Percentiles rank a stretch among this genome's conserved stretches.
These are phyloP conservation scores for Linurgus olivaceus DNA, from an alignment of 2,797 vertebrate species.

Conservation along the genomic window DNA sequence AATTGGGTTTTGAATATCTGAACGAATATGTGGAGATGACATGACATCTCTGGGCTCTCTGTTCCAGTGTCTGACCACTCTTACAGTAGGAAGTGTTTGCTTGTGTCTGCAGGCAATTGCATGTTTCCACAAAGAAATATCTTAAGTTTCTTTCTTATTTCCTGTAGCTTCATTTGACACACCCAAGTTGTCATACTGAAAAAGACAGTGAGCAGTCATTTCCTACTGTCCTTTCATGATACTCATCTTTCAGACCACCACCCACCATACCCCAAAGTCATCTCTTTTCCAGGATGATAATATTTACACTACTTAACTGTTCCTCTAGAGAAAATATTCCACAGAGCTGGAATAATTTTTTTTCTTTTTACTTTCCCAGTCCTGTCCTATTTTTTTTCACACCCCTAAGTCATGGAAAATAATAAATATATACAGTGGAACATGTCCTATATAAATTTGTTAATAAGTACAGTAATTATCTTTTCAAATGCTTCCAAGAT, in stretches of 20 bases:
- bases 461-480: background rate
- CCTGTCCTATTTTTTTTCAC: background rate
- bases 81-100: background rate
- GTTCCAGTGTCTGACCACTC: background rate
- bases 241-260: background rate
- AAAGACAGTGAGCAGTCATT: background rate
- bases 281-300: background rate
- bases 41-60: background rate
- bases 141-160: background rate
- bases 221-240: background rate
- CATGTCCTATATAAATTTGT: background rate
- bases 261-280: accelerated
- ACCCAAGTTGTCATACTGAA: background rate
- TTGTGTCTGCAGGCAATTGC: background rate
- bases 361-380: background rate
- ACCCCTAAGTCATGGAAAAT: background rate
- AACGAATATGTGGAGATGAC: background rate
- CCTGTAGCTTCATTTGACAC: background rate
- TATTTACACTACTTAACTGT: background rate
- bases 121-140: background rate
- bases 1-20: background rate
- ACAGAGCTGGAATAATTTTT: background rate
- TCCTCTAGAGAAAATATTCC: background rate
- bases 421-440: background rate
- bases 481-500: background rate